A percentile compares a stretch with the other conserved stretches of the same genome.
Evolutionary conservation across 1,140 invertebrate genomes (phyloP).

Genomic region (Megathymus violae): DNA sequence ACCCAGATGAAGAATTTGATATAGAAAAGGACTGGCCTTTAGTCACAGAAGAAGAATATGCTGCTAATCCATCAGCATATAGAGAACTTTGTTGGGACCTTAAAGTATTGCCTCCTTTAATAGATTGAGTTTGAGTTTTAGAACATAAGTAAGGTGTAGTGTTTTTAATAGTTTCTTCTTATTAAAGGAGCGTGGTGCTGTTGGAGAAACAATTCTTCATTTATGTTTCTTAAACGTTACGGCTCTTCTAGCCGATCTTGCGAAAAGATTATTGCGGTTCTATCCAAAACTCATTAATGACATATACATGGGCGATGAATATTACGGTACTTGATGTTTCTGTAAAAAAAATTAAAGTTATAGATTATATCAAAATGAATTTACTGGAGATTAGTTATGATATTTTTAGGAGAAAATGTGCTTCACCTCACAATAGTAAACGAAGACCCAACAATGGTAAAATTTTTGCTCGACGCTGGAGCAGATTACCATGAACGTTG

Average conservation of each 20-base stretch:
- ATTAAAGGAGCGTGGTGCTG: constrained; percentile 96
- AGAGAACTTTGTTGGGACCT: constrained; percentile 96
- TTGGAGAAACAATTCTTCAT: constrained; percentile 97
- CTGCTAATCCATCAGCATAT: constrained; percentile 86
- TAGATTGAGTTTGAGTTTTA: no score
- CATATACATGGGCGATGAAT: constrained; percentile 97
- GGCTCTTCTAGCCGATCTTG: constrained; percentile 95
- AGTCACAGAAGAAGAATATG: constrained; percentile 84
- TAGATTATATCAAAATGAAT: not conserved
- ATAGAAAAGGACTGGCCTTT: constrained; percentile 89
- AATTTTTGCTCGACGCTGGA: constrained; percentile 95
- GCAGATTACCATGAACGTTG: constrained; percentile 96
- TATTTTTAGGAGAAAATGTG: constrained; percentile 90
- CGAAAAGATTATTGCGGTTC: constrained; percentile 94
- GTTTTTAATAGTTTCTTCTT: no score
- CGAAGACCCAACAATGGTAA: constrained; percentile 98
- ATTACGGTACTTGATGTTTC: constrained; percentile 90
- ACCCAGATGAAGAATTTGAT: constrained; percentile 92
- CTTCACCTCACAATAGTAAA: constrained; percentile 99
- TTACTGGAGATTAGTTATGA: not conserved
- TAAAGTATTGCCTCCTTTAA: constrained; percentile 75
- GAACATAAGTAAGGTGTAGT: no score
- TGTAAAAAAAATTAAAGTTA: not conserved
- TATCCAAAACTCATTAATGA: constrained; percentile 98
- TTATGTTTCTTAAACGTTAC: constrained; percentile 96